These are phyloP conservation scores for Notothenia rossii DNA, from an alignment of 2,113 vertebrate species.

Conservation along the genomic window DNA sequence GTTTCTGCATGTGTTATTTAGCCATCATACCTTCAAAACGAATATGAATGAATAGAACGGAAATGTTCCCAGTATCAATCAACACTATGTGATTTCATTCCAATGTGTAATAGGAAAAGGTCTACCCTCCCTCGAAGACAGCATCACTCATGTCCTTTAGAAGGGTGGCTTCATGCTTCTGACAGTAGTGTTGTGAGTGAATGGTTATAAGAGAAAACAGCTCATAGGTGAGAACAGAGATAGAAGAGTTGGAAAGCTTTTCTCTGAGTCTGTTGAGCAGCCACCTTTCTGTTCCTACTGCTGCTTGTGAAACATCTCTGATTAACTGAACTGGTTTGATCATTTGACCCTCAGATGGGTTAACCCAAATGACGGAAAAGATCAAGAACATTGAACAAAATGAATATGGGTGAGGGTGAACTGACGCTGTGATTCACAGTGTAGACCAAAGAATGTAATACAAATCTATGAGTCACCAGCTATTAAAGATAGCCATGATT, in stretches of 20 bases:
- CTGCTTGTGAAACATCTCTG: constrained; percentile 40
- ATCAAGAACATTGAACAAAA: neutral
- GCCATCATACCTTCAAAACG: neutral
- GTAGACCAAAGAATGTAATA: too few species aligned
- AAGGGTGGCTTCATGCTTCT: too few species aligned
- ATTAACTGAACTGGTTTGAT: constrained; percentile 43
- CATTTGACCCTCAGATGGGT: neutral
- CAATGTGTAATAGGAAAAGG: neutral
- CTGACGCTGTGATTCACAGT: neutral
- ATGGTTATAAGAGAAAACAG: constrained; percentile 48
- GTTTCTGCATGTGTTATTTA: neutral
- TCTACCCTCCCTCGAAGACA: neutral
- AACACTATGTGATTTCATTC: neutral
- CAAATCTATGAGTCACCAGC: too few species aligned
- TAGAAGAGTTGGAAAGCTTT: neutral
- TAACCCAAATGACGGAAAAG: neutral
- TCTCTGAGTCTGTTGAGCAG: constrained; percentile 28
- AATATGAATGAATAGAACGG: neutral
- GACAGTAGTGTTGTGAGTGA: constrained; percentile 22
- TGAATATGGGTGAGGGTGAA: neutral
- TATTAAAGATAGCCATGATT: too few species aligned
- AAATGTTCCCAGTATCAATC: neutral
- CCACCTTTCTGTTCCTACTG: neutral
- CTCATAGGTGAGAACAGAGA: constrained; percentile 12
- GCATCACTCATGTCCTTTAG: neutral